A percentile compares a stretch with the other conserved stretches of the same genome.
Evolutionary conservation across 2,888 invertebrate species (phyloP).

Genomic region (Caradrina kadenii): DNA sequence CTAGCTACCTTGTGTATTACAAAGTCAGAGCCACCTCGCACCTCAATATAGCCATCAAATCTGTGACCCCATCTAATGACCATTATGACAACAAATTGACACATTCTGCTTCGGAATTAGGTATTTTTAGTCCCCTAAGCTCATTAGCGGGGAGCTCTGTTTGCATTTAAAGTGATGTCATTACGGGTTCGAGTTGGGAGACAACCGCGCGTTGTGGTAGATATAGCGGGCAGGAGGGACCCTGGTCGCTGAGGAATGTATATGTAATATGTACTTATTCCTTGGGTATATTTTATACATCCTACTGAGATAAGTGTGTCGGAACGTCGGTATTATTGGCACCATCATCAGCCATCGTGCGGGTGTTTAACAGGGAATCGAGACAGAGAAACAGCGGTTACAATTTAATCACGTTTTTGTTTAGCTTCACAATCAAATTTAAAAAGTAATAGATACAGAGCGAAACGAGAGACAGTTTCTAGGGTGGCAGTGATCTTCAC

Average conservation of each 20-base stretch:
- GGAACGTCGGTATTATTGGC: too few relatives aligned
- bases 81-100: constrained; percentile 45
- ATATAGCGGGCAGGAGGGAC: constrained; percentile 2
- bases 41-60: constrained; percentile 27
- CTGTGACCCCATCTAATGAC: constrained; percentile 26
- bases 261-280: neutral
- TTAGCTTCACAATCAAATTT: too few relatives aligned
- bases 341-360: too few relatives aligned
- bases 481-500: too few relatives aligned
- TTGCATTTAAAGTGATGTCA: constrained; percentile 57
- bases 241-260: neutral
- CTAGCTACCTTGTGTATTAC: neutral
- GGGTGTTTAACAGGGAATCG: too few relatives aligned
- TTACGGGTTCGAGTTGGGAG: constrained; percentile 51
- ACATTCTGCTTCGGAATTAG: constrained; percentile 41
- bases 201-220: constrained; percentile 48
- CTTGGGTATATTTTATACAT: neutral
- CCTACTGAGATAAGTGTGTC: too few relatives aligned
- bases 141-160: constrained; percentile 53
- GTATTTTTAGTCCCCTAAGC: constrained; percentile 42
- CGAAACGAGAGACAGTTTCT: too few relatives aligned
- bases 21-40: constrained; percentile 5
- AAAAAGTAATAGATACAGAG: too few relatives aligned
- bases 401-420: too few relatives aligned
- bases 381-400: too few relatives aligned